Percentiles rank a stretch among this genome's conserved stretches.
Evolutionary conservation across 1,140 invertebrate genomes (phyloP).

Genomic region (Hyles vespertilio): DNA sequence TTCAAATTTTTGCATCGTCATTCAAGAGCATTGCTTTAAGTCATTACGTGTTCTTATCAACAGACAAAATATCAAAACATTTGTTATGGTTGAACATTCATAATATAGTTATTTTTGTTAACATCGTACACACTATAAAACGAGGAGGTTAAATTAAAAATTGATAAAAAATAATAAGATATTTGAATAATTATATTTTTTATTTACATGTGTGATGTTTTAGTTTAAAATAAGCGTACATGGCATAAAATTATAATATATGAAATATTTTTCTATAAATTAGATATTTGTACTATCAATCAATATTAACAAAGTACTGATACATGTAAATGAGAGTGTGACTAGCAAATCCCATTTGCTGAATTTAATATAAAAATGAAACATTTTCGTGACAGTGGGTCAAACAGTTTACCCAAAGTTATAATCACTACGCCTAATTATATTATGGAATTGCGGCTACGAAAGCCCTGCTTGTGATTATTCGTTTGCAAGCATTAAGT

Average conservation of each 20-base stretch:
- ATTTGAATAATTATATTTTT: conserved; percentile 64
- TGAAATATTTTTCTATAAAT: conserved; percentile 72
- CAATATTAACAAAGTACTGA: conserved; percentile 71
- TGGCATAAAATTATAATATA: conserved; percentile 74
- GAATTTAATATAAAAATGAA: conserved; percentile 45
- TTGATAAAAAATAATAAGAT: conserved; percentile 34
- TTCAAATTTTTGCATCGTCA: too few relatives aligned
- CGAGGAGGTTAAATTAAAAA: too few relatives aligned
- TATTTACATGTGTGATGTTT: conserved; percentile 74
- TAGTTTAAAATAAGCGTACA: conserved; percentile 75
- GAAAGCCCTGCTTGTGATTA: conserved; percentile 30
- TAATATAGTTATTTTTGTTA: too few relatives aligned
- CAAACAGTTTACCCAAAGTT: conserved; percentile 54
- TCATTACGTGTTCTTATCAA: too few relatives aligned
- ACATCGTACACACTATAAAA: too few relatives aligned
- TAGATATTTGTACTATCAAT: conserved; percentile 75
- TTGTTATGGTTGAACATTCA: too few relatives aligned
- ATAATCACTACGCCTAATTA: conserved; percentile 25
- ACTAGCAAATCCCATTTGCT: conserved; percentile 75
- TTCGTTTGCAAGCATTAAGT: conserved; percentile 30
- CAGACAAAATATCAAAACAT: too few relatives aligned
- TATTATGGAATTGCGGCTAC: conserved; percentile 54
- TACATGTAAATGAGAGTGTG: conserved; percentile 66
- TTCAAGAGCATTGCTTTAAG: too few relatives aligned
- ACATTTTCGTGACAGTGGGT: conserved; percentile 68